phyloP scores from a whole-genome alignment of 2,797 vertebrate species.

The Hypotaenidia philippensis region DNA sequence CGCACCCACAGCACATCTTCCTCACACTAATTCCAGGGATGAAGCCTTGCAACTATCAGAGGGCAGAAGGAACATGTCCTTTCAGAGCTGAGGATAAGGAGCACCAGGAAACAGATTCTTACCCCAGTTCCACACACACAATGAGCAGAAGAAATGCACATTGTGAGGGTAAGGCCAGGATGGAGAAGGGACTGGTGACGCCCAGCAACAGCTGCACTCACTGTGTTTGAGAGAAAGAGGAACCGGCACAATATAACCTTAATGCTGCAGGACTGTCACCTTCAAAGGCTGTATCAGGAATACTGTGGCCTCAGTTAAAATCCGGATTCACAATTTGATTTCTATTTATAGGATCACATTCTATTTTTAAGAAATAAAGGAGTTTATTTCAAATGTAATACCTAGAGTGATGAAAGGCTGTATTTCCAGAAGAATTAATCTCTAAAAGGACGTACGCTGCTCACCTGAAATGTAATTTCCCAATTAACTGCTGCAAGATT shows the following conservation, averaged over 20 bases:
- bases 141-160: not conserved
- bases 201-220: not conserved
- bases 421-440: not conserved
- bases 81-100: not conserved
- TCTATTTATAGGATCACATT: not conserved
- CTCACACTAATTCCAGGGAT: not conserved
- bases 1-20: not conserved
- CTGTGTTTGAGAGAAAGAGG: not conserved
- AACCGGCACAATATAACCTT: not conserved
- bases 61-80: not conserved
- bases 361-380: not conserved
- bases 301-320: not conserved
- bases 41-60: not conserved
- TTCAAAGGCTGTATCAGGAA: constrained; percentile 4
- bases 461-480: constrained; percentile 17
- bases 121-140: constrained; percentile 1
- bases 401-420: not conserved
- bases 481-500: not conserved
- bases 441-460: not conserved
- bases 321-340: not conserved
- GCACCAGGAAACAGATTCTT: not conserved
- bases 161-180: not conserved
- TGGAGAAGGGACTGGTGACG: not conserved
- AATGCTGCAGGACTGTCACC: not conserved
- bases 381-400: constrained; percentile 33